Percentiles rank a stretch among this genome's conserved stretches.
These are phyloP conservation scores for Cyrtodaria siliqua DNA, from an alignment of 2,888 invertebrate genomes.

Conservation along the genomic window DNA sequence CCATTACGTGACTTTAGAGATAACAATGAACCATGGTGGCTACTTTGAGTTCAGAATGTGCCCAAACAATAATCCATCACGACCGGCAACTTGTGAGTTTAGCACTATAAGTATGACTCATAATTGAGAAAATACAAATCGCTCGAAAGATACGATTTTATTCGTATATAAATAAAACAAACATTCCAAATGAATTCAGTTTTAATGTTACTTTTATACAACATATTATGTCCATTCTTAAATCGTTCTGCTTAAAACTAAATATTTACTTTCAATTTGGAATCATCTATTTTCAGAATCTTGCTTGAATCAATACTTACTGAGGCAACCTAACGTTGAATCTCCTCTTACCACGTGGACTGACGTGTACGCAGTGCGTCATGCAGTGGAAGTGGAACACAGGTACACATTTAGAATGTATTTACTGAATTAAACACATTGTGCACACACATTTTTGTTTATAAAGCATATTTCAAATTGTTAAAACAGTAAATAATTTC, in stretches of 20 bases:
- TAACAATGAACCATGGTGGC: slow-evolving; percentile 65
- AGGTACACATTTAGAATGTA: slow-evolving; percentile 20
- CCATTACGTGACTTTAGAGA: slow-evolving; percentile 49
- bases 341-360: slow-evolving; percentile 52
- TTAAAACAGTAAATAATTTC: too few relatives aligned
- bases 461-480: neutral
- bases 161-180: neutral
- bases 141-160: too few relatives aligned
- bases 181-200: neutral
- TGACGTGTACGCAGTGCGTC: slow-evolving; percentile 60
- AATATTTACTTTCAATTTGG: neutral
- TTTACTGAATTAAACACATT: neutral
- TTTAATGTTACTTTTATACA: neutral
- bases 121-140: too few relatives aligned
- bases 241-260: neutral
- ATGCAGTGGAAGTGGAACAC: slow-evolving; percentile 67
- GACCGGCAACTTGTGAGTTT: slow-evolving; percentile 59
- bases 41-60: slow-evolving; percentile 66
- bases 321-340: slow-evolving; percentile 55
- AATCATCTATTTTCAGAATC: slow-evolving; percentile 45
- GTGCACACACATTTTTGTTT: neutral
- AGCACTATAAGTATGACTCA: neutral
- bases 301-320: slow-evolving; percentile 70
- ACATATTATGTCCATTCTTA: neutral
- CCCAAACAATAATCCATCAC: slow-evolving; percentile 60